Percentiles rank a stretch among this genome's conserved stretches.
Evolutionary conservation across 2,888 invertebrate genomes (phyloP).

Genomic region (Fragum whitleyi): DNA sequence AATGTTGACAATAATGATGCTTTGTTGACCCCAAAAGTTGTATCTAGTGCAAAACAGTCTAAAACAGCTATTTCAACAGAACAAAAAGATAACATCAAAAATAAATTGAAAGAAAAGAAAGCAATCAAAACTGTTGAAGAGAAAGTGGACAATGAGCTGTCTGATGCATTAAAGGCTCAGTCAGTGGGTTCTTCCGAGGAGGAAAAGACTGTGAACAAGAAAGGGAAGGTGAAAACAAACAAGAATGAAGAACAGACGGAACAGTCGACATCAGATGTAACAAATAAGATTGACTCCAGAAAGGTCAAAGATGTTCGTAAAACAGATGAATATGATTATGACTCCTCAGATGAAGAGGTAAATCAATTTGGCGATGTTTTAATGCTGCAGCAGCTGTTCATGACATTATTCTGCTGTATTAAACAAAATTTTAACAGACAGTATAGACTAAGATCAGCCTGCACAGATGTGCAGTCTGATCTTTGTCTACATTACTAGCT

Average conservation of each 20-base stretch:
- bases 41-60: neutral
- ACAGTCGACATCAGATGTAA: neutral
- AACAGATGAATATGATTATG: conserved; percentile 83
- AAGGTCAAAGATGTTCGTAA: conserved; percentile 34
- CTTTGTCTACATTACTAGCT: too few relatives aligned
- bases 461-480: too few relatives aligned
- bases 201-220: neutral
- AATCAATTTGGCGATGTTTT: too few relatives aligned
- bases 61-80: neutral
- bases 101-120: conserved; percentile 31
- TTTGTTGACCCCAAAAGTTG: conserved; percentile 10
- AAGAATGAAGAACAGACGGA: conserved; percentile 27
- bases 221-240: conserved; percentile 8
- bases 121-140: conserved; percentile 27
- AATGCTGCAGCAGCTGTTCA: too few relatives aligned
- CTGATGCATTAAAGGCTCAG: conserved; percentile 11
- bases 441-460: too few relatives aligned
- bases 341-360: conserved; percentile 96
- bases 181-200: neutral
- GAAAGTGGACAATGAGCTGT: conserved; percentile 32
- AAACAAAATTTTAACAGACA: too few relatives aligned
- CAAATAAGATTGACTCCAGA: conserved; percentile 30
- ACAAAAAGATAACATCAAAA: conserved; percentile 1
- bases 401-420: too few relatives aligned
- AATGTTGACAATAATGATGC: conserved; percentile 25